Evolutionary conservation across 2,113 vertebrate genomes (phyloP).

Genomic region (Oreocharis arfaki): DNA sequence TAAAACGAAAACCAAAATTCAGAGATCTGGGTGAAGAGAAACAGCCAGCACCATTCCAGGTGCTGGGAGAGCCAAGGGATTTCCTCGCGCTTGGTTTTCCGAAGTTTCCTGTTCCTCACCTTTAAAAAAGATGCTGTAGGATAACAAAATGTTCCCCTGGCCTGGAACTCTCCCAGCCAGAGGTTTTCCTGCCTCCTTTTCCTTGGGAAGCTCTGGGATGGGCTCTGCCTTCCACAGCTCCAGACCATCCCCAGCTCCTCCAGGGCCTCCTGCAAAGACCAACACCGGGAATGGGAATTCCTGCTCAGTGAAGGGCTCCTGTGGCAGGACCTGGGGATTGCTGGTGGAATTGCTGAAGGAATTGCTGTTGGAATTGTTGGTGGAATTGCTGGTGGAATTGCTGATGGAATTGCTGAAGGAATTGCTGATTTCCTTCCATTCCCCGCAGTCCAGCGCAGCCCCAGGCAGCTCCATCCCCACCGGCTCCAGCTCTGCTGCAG

Average conservation of each 20-base stretch:
- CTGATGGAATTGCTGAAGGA: not conserved
- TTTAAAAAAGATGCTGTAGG: not conserved
- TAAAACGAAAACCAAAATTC: not conserved
- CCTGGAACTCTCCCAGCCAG: not conserved
- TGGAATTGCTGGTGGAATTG: not conserved
- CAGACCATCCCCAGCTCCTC: not conserved
- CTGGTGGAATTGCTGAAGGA: not conserved
- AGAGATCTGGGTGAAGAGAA: not conserved
- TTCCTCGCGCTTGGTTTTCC: not conserved
- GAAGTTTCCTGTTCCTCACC: not conserved
- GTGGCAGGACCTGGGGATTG: not conserved
- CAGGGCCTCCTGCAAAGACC: not conserved
- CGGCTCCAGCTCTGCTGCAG: not conserved
- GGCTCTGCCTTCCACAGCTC: not conserved
- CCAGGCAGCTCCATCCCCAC: not conserved
- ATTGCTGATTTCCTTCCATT: too few relatives aligned
- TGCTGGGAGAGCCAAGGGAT: not conserved
- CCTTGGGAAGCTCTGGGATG: not conserved
- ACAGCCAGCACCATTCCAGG: not conserved
- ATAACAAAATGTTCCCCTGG: not conserved
- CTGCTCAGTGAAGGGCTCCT: not conserved
- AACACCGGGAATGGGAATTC: not conserved
- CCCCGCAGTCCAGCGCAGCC: not conserved
- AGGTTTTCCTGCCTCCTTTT: not conserved
- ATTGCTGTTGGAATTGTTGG: not conserved